These are phyloP conservation scores for Loris lydekkerianus DNA, from an alignment of 2,797 vertebrate genomes.

Conservation along the genomic window DNA sequence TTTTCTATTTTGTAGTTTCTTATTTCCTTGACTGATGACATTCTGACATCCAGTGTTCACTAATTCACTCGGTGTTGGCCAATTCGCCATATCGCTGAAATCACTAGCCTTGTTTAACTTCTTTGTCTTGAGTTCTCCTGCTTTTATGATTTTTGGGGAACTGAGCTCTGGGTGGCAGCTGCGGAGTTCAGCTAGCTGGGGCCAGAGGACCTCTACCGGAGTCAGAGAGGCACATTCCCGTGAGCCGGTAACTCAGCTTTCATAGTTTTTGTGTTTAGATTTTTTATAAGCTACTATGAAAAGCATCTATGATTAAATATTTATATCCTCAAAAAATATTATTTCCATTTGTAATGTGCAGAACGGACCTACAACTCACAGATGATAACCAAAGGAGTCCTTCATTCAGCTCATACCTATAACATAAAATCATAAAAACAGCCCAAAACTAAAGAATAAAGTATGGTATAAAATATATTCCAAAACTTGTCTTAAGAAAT, in stretches of 20 bases:
- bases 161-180: too few species aligned
- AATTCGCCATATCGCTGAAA: too few species aligned
- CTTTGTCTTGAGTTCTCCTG: too few species aligned
- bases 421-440: constrained; percentile 23
- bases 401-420: not conserved
- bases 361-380: not conserved
- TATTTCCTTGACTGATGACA: too few species aligned
- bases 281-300: constrained; percentile 32
- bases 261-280: not conserved
- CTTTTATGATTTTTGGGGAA: too few species aligned
- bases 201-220: too few species aligned
- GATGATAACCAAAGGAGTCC: not conserved
- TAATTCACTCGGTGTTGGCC: too few species aligned
- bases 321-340: constrained; percentile 28
- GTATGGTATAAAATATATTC: not conserved
- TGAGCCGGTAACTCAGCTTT: not conserved
- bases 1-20: too few species aligned
- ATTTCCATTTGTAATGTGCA: constrained; percentile 55
- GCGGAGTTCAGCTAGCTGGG: too few species aligned
- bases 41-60: too few species aligned
- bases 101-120: too few species aligned
- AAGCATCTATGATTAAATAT: constrained; percentile 48
- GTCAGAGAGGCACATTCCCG: too few species aligned
- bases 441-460: not conserved
- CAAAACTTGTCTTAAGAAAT: not conserved